Percentiles rank a stretch among this genome's conserved stretches.
Evolutionary conservation across 2,113 vertebrate genomes (phyloP).

Genomic region (Anser cygnoides): DNA sequence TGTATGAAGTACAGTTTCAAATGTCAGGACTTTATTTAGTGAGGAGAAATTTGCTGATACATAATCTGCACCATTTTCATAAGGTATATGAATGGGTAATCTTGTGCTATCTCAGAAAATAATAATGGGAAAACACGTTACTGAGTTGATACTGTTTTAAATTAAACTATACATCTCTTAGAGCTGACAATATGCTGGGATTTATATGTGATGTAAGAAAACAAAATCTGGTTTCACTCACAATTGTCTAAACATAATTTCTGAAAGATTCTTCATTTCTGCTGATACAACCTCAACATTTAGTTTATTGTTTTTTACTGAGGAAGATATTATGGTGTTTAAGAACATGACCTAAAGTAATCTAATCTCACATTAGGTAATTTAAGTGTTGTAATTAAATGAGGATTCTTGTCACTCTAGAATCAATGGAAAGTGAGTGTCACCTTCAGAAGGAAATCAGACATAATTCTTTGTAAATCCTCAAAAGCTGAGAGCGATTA

Average conservation of each 20-base stretch:
- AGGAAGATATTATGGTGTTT: neutral
- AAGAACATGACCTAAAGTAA: neutral
- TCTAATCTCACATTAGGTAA: neutral
- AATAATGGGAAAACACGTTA: neutral
- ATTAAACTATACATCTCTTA: constrained; percentile 11
- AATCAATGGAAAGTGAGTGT: neutral
- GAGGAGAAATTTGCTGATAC: neutral
- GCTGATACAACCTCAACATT: neutral
- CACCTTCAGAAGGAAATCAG: neutral
- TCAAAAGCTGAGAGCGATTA: neutral
- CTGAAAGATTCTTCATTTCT: neutral
- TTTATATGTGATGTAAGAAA: neutral
- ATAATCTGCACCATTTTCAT: neutral
- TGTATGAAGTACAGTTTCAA: neutral
- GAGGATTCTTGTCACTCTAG: neutral
- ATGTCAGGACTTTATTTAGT: neutral
- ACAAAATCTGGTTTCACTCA: neutral
- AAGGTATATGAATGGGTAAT: neutral
- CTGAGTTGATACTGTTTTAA: neutral
- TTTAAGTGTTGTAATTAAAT: neutral
- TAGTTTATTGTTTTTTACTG: neutral
- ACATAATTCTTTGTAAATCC: neutral
- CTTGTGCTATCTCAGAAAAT: neutral
- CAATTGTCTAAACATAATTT: neutral
- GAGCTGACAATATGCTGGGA: neutral